Conservation (phyloP, 2,113 vertebrate genomes). For the Salvelinus namaycush region DNA sequence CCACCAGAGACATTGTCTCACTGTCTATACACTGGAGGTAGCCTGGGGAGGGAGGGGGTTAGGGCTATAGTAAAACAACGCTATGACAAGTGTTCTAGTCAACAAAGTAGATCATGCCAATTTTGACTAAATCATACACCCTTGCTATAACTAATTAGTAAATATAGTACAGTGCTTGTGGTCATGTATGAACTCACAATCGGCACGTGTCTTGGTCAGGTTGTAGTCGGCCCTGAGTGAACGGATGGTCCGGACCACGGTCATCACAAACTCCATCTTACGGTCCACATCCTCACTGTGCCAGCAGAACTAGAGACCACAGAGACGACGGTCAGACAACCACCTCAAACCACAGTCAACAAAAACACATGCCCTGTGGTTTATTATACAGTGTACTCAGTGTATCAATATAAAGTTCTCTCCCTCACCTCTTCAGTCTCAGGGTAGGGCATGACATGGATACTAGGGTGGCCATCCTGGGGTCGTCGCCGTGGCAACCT, state of each 20-base stretch:
- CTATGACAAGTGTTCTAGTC: no score
- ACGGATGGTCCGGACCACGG: constrained; percentile 80
- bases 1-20: constrained; percentile 66
- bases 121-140: no score
- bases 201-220: constrained; percentile 84
- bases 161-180: neutral
- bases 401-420: neutral
- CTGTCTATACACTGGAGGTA: constrained; percentile 83
- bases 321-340: constrained; percentile 11
- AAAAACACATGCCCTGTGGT: neutral
- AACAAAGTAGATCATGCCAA: no score
- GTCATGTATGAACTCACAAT: constrained; percentile 77
- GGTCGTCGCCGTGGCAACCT: constrained; percentile 77
- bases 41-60: constrained; percentile 63
- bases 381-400: neutral
- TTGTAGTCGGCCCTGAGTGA: constrained; percentile 88
- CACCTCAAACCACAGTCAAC: neutral
- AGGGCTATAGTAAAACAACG: neutral
- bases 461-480: constrained; percentile 73
- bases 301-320: constrained; percentile 79
- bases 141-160: neutral
- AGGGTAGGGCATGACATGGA: constrained; percentile 81
- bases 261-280: constrained; percentile 80
- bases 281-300: constrained; percentile 78
- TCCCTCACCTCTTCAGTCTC: constrained; percentile 74